Evolutionary conservation across 2,797 vertebrate genomes (phyloP).

Genomic region (Paguma larvata): DNA sequence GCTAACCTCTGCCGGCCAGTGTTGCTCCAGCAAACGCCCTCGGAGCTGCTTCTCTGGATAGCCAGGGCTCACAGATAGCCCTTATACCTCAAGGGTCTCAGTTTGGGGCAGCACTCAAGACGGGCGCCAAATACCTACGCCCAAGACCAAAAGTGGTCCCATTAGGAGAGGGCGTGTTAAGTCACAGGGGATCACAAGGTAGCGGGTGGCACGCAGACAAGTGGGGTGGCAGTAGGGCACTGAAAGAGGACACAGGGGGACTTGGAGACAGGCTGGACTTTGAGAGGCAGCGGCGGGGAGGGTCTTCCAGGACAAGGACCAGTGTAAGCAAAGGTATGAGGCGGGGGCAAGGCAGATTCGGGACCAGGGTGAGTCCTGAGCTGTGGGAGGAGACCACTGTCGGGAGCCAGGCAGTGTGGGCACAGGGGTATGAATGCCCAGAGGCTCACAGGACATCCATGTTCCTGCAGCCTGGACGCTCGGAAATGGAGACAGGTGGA

Average conservation of each 20-base stretch:
- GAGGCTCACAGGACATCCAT: background rate
- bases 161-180: background rate
- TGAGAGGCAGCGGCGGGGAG: background rate
- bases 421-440: background rate
- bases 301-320: background rate
- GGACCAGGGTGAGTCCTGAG: background rate
- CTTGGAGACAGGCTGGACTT: background rate
- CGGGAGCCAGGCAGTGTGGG: background rate
- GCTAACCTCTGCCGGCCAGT: background rate
- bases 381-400: background rate
- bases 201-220: too few relatives aligned
- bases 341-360: background rate
- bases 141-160: background rate
- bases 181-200: background rate
- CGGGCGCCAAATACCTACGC: background rate
- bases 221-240: background rate
- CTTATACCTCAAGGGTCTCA: background rate
- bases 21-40: background rate
- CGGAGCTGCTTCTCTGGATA: background rate
- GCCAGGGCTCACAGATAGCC: fast-evolving
- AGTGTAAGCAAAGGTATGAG: background rate
- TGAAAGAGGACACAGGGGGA: background rate
- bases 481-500: background rate
- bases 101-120: background rate
- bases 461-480: background rate